Base-by-base conservation (phyloP, 2,113 vertebrate genomes). In the Grammomys surdaster region DNA sequence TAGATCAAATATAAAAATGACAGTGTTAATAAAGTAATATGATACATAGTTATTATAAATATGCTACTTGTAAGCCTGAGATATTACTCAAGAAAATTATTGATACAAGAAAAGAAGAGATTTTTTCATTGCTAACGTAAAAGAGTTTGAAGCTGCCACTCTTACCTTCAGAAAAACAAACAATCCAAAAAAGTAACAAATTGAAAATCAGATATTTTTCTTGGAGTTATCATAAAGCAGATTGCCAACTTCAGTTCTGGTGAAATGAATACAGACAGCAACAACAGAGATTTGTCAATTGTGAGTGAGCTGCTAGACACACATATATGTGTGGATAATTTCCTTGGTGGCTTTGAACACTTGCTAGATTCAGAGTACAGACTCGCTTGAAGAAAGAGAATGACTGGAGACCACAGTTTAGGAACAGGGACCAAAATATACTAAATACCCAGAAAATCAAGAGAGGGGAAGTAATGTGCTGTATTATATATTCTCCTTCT, bases 1-100 rank as follows among this genome's bases (percentile, higher is more conserved):
- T 95, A 88, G 33, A 40, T 48, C 20, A 90, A 91, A 60, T 33
- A 24, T 63, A 63, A 58, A 88, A 89, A 95, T 86, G 7, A 19
- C 22, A 43, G 6, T 43, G 77, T 93, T 94, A 67, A 75, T 80
- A 54, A 77, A 95, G 22, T 67, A 19, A 72, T 90, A 17, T 48
- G 1, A 17, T 77, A 67, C 0, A 60, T 28, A 93, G 19, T 48
- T 54, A 96, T 63, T 5, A 43, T 40, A 48, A 63, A 40, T 46
- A 72, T 7, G 31, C 19, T 7, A 48, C 7, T 43, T 67, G 56
- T 90, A n/a, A 82, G 20, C 36, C 75, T 82, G 26, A 90, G 16
- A 82, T 2, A 22, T 73, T 92, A 87, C 26, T 22, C 48, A 43
- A 91, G 89, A 8, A 77, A 13, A 33, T 14, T 85, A 43, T 46